These are phyloP conservation scores for Psilopsiagon aurifrons DNA, from an alignment of 2,113 vertebrate species.

Conservation along the genomic window DNA sequence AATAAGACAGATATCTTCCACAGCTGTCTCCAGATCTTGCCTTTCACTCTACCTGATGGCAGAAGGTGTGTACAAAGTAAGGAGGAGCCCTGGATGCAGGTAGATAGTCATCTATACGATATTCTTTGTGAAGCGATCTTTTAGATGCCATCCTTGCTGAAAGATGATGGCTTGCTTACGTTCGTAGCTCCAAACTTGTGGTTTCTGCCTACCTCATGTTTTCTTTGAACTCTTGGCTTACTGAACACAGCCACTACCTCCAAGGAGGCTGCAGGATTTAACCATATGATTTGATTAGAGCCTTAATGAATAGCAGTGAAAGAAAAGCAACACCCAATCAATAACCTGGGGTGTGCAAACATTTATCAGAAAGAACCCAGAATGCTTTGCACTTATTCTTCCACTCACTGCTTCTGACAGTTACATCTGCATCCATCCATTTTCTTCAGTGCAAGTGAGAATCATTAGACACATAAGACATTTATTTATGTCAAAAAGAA, in stretches of 20 bases:
- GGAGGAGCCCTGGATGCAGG: not conserved
- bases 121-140: not conserved
- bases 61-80: not conserved
- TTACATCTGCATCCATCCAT: slow-evolving; percentile 21
- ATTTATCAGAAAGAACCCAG: not conserved
- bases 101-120: not conserved
- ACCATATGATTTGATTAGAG: not conserved
- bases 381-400: not conserved
- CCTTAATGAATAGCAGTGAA: not conserved
- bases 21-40: not conserved
- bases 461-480: not conserved
- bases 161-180: not conserved
- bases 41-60: not conserved
- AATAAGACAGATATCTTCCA: not conserved
- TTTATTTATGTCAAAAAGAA: not conserved
- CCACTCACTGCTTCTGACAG: not conserved
- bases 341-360: not conserved
- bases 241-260: not conserved
- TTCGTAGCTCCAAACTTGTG: not conserved
- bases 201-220: not conserved
- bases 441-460: not conserved
- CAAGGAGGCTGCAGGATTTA: not conserved
- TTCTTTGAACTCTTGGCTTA: not conserved
- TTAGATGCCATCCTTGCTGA: not conserved
- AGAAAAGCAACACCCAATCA: slow-evolving; percentile 9